A percentile compares a stretch with the other conserved stretches of the same genome.
Evolutionary conservation across 2,113 vertebrate species (phyloP).

Genomic region (Ophthalmolycus amberensis): DNA sequence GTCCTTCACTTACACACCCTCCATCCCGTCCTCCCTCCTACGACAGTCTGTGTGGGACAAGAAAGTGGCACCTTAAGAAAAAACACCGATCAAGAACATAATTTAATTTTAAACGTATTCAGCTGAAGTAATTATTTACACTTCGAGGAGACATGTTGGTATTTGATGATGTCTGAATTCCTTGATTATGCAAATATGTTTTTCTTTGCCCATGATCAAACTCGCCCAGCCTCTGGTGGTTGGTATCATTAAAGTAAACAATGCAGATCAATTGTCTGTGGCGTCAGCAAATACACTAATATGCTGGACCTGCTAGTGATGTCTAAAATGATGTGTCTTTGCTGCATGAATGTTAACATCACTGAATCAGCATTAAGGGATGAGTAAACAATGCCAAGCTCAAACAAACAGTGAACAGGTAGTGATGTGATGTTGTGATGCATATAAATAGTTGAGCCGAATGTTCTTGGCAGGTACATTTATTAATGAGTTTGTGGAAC

Average conservation of each 20-base stretch:
- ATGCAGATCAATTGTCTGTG: not conserved
- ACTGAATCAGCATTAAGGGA: not conserved
- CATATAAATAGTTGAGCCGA: not conserved
- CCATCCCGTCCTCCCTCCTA: not conserved
- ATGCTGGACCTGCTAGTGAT: not conserved
- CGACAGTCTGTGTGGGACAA: too few relatives aligned
- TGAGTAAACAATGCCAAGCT: not conserved
- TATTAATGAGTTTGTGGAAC: not conserved
- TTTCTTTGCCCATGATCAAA: not conserved
- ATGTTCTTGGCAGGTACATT: conserved; percentile 7
- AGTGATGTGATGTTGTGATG: not conserved
- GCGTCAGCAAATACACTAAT: not conserved
- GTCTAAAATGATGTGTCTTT: not conserved
- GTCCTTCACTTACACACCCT: not conserved
- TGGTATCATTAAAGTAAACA: not conserved
- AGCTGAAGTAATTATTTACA: not conserved
- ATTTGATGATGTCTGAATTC: not conserved
- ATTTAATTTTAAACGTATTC: not conserved
- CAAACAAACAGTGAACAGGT: not conserved
- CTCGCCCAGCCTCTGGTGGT: not conserved
- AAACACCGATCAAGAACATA: not conserved
- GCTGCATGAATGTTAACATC: not conserved
- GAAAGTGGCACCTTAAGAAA: not conserved
- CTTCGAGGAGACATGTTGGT: not conserved
- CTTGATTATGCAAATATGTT: not conserved